phyloP scores from a whole-genome alignment of 2,113 vertebrate genomes.

The Polyodon spathula region DNA sequence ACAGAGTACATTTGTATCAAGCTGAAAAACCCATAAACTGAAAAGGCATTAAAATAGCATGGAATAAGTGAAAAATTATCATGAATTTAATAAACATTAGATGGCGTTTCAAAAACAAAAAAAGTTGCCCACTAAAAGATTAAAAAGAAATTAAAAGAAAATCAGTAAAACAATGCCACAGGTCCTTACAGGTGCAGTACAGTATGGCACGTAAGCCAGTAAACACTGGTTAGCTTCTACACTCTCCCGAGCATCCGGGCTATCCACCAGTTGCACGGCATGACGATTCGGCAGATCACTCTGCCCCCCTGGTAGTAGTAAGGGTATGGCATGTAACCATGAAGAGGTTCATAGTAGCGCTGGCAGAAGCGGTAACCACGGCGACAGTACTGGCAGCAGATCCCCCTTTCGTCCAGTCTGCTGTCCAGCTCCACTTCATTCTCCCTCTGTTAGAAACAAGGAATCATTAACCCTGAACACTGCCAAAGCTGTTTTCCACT shows the following conservation, averaged over 20 bases:
- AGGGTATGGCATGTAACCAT: constrained; percentile 83
- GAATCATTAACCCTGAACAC: too few species aligned
- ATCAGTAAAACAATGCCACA: not conserved
- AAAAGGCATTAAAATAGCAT: too few species aligned
- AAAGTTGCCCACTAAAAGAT: too few species aligned
- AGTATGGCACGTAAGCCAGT: too few species aligned
- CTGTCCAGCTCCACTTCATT: constrained; percentile 78
- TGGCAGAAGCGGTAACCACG: constrained; percentile 81
- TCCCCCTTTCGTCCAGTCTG: constrained; percentile 77
- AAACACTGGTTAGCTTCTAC: constrained; percentile 19
- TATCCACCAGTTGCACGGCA: constrained; percentile 98
- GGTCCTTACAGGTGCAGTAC: not conserved
- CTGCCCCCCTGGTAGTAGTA: constrained; percentile 91
- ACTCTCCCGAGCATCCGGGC: constrained; percentile 86
- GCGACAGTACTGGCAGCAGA: constrained; percentile 83
- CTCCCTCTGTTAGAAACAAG: constrained; percentile 66
- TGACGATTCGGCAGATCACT: constrained; percentile 86
- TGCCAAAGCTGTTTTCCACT: too few species aligned
- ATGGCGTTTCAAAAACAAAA: too few species aligned
- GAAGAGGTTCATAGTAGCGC: constrained; percentile 77
- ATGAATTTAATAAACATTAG: too few species aligned
- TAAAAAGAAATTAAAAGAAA: too few species aligned
- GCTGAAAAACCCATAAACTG: too few species aligned
- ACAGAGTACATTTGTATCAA: too few species aligned
- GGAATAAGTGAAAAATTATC: too few species aligned